These are phyloP conservation scores for Pycnomerus fuliginosus DNA, from an alignment of 2,888 invertebrate genomes.

Conservation along the genomic window DNA sequence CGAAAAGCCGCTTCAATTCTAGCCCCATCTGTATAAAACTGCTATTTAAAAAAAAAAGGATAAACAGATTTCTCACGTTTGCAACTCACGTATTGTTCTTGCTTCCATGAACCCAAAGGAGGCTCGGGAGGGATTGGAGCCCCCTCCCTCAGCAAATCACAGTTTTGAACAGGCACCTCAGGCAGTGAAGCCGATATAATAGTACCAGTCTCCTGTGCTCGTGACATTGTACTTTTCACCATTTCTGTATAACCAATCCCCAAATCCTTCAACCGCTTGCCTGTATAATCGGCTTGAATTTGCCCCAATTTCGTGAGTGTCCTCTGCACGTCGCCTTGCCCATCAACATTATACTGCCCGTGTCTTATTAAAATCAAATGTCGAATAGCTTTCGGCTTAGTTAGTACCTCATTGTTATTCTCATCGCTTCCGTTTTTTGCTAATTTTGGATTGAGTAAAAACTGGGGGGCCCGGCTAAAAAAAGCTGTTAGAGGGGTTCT, in stretches of 20 bases:
- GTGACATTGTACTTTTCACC: constrained; percentile 87
- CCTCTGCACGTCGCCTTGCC: constrained; percentile 69
- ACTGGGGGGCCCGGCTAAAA: constrained; percentile 70
- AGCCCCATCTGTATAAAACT: constrained; percentile 91
- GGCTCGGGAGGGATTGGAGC: constrained; percentile 95
- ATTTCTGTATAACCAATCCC: constrained; percentile 77
- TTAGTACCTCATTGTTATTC: constrained; percentile 66
- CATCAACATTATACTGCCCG: constrained; percentile 86
- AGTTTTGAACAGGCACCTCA: constrained; percentile 60
- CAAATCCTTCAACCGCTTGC: constrained; percentile 74
- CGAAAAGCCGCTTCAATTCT: constrained; percentile 96
- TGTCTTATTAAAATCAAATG: constrained; percentile 90
- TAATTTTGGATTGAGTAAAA: constrained; percentile 62
- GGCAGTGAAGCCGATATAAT: constrained; percentile 74
- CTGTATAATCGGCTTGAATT: constrained; percentile 84
- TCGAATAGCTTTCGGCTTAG: constrained; percentile 64
- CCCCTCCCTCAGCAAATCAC: constrained; percentile 84
- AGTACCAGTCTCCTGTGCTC: constrained; percentile 88
- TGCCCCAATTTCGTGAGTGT: constrained; percentile 78
- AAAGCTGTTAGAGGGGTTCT: not conserved
- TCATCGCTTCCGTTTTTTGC: constrained; percentile 52
- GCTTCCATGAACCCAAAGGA: constrained; percentile 78
- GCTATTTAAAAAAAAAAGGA: constrained; percentile 57
- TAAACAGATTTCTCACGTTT: too few species aligned
- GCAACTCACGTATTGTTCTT: constrained; percentile 72